Evolutionary conservation across 1,140 invertebrate species (phyloP).

Genomic region (Marisa cornuarietis): DNA sequence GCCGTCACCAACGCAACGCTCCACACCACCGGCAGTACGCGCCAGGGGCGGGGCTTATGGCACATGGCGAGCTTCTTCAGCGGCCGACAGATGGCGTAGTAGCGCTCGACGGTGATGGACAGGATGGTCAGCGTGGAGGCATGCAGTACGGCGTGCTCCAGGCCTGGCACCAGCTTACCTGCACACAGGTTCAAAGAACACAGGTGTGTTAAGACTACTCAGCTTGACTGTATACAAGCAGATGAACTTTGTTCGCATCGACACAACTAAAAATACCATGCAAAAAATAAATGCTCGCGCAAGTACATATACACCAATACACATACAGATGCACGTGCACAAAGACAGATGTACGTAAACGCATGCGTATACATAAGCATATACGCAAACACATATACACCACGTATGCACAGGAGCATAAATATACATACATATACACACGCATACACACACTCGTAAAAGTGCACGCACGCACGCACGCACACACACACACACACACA

Average conservation of each 20-base stretch:
- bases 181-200: background rate
- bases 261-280: too few species aligned
- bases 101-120: constrained; percentile 48
- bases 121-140: constrained; percentile 51
- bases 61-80: constrained; percentile 27
- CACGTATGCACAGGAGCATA: too few species aligned
- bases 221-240: background rate
- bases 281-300: too few species aligned
- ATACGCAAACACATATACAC: too few species aligned
- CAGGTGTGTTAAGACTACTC: background rate
- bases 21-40: constrained; percentile 31
- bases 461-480: too few species aligned
- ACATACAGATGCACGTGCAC: background rate
- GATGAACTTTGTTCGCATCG: too few species aligned
- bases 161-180: constrained; percentile 46
- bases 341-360: background rate
- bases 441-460: too few species aligned
- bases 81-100: constrained; percentile 44
- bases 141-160: constrained; percentile 46
- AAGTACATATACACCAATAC: constrained; percentile 11
- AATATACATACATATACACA: too few species aligned
- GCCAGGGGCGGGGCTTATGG: constrained; percentile 9
- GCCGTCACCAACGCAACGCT: constrained; percentile 27
- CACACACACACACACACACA: too few species aligned
- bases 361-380: background rate